Conservation (phyloP, 2,797 vertebrate species). For the Pithecia hirsuta region DNA sequence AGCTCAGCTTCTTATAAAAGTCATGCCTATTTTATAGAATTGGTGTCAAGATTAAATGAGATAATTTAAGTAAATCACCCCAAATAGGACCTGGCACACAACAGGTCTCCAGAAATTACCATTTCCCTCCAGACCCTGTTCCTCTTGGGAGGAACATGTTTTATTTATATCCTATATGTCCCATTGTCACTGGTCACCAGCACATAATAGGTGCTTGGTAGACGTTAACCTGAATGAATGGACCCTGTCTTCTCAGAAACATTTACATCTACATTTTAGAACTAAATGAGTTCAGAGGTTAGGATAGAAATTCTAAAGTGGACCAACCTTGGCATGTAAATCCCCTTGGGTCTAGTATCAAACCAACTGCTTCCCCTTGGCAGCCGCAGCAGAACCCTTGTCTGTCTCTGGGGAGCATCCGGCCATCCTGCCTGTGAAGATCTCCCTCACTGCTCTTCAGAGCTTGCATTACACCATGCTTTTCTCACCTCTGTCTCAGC, state of each 20-base stretch:
- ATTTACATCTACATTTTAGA: not conserved
- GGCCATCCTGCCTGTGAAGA: accelerated
- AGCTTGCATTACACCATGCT: accelerated
- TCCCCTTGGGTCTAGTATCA: accelerated
- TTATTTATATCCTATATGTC: not conserved
- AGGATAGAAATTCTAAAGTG: not conserved
- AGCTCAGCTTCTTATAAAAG: not conserved
- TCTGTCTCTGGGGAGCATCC: not conserved
- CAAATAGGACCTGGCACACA: not conserved
- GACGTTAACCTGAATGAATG: not conserved
- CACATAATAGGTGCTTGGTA: not conserved
- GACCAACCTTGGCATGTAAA: not conserved
- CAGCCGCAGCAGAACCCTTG: too few relatives aligned
- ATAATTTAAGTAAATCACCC: not conserved
- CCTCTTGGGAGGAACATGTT: not conserved
- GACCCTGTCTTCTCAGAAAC: not conserved
- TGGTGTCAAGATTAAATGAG: not conserved
- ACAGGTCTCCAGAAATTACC: not conserved
- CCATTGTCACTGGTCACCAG: too few relatives aligned
- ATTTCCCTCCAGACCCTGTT: not conserved
- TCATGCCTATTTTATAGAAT: not conserved
- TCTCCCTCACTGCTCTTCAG: not conserved
- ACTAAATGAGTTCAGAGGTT: not conserved
- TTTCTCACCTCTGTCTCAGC: not conserved
- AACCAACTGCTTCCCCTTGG: accelerated